Base-by-base conservation (phyloP, 2,888 invertebrate species). In the Nysson spinosus region DNA sequence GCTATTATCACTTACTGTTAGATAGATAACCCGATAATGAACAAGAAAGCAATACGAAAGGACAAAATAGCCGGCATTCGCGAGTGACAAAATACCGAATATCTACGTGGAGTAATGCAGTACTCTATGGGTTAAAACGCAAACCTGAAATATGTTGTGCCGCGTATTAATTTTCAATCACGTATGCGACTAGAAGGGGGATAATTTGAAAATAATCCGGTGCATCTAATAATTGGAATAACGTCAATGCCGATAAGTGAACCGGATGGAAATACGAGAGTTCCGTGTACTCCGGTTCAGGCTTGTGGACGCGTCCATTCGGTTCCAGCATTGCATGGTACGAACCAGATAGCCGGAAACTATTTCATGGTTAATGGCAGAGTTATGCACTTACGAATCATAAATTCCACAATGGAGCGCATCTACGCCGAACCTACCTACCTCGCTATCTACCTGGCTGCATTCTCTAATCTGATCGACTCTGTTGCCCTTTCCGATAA, bases 301-400 rank as follows among this genome's bases (percentile, higher is more conserved):
- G 11, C 9, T 35, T 50, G 42, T 19, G 34, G 14, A 28, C 46
- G 40, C 24, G 52, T 61, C 56, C 51, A 52, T 35, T 70, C 20
- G 51, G 39, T 16, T 46, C 60, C n/a, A n/a, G 46, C 54, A 64
- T 52, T 69, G 69, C 65, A 62, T 52, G 65, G 67, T 63, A 42
- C 43, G 14, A 57, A 28, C 60, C 56, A 75, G 78, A 78, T 77
- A 74, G 72, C 70, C 69, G 79, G 77, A 78, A 81, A 80, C 78
- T 81, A 79, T 81, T 81, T 81, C 78, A 79, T 67, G 70, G 77
- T 63, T 81, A 79, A 80, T 80, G 76, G 77, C 69, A 65, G 75
- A 80, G 79, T 77, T 80, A 80, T 81, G 81, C 75, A 77, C 77
- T 80, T 78, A 76, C 75, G 72, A 80, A 76, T 81, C 79, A 77